These are phyloP conservation scores for Loris lydekkerianus DNA, from an alignment of 2,797 vertebrate species.

Conservation along the genomic window DNA sequence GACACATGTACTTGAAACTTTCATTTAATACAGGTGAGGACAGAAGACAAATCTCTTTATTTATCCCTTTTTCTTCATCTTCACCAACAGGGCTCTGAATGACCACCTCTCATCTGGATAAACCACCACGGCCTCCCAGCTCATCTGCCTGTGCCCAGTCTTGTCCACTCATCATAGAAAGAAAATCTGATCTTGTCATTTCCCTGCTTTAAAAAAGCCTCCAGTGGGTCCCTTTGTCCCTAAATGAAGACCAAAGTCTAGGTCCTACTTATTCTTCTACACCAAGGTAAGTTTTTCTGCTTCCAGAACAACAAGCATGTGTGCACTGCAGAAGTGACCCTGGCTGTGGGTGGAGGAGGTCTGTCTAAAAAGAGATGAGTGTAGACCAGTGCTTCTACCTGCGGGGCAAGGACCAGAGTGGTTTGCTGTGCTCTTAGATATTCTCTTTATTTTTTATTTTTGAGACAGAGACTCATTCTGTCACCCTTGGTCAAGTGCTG, in stretches of 20 bases:
- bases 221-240: background rate
- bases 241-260: background rate
- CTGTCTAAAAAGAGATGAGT: background rate
- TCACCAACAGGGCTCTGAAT: background rate
- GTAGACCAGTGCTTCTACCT: background rate
- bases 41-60: background rate
- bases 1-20: background rate
- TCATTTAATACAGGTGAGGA: constrained; percentile 9
- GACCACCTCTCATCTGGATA: background rate
- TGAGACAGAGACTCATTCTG: background rate
- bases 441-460: background rate
- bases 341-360: background rate
- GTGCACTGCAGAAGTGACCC: background rate
- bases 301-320: background rate
- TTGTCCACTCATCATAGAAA: background rate
- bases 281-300: background rate
- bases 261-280: background rate
- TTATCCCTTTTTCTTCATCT: background rate
- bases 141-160: background rate
- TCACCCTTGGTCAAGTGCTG: background rate
- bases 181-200: background rate
- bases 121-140: background rate
- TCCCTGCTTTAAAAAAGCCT: background rate
- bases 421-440: background rate
- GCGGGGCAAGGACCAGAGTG: background rate